Evolutionary conservation across 2,113 vertebrate genomes (phyloP).

Genomic region (Gnathonemus longibarbis): DNA sequence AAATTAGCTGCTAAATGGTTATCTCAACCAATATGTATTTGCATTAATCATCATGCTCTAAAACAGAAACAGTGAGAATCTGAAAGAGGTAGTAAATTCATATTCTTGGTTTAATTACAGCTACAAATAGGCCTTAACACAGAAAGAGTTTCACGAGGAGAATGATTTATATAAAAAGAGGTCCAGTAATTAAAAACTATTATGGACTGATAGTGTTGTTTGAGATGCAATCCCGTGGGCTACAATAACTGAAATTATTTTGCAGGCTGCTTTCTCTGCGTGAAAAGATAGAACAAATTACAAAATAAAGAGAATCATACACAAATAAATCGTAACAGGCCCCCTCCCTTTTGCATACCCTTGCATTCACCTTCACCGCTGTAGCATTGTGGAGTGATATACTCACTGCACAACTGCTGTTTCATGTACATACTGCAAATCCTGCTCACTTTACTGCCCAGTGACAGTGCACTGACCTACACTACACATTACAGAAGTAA

Average conservation of each 20-base stretch:
- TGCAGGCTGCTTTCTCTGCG: constrained; percentile 35
- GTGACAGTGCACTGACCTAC: not conserved
- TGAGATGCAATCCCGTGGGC: constrained; percentile 51
- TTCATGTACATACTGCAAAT: not conserved
- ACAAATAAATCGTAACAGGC: constrained; percentile 21
- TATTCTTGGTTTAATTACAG: constrained; percentile 92
- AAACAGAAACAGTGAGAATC: constrained; percentile 85
- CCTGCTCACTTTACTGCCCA: not conserved
- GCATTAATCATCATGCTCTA: constrained; percentile 96
- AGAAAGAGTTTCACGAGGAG: constrained; percentile 72
- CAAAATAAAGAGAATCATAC: constrained; percentile 19
- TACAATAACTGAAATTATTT: constrained; percentile 50
- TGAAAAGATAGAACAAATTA: constrained; percentile 33
- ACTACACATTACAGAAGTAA: not conserved
- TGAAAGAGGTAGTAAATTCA: constrained; percentile 83
- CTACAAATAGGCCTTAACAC: constrained; percentile 84
- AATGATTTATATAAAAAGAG: constrained; percentile 68
- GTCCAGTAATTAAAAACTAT: constrained; percentile 67
- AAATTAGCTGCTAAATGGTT: constrained; percentile 99
- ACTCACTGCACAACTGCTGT: not conserved
- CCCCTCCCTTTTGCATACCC: constrained; percentile 33
- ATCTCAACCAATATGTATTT: constrained; percentile 98
- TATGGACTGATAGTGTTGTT: constrained; percentile 60
- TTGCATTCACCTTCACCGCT: constrained; percentile 58
- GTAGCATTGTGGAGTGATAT: constrained; percentile 26